Percentiles rank a stretch among this genome's conserved stretches.
Evolutionary conservation across 2,888 invertebrate species (phyloP).

Genomic region (Drosophila infuscata): DNA sequence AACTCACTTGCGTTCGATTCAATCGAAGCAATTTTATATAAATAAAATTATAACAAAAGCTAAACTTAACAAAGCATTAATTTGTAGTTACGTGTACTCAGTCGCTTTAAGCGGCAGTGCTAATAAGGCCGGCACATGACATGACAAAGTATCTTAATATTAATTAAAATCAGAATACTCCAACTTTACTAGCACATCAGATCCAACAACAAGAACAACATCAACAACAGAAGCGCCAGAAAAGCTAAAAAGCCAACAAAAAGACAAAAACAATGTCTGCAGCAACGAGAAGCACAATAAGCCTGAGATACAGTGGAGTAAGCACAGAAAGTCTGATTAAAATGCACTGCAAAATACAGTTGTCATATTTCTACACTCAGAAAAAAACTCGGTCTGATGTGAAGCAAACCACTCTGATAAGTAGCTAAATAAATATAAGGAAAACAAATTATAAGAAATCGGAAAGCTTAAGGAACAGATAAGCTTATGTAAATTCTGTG

Average conservation of each 20-base stretch:
- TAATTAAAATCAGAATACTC: constrained; percentile 71
- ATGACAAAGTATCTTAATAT: constrained; percentile 70
- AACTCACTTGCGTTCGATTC: not conserved
- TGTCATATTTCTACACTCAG: not conserved
- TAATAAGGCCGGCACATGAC: constrained; percentile 65
- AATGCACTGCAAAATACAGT: constrained; percentile 18
- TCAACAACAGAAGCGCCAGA: not conserved
- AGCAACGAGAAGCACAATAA: constrained; percentile 24
- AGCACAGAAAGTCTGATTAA: constrained; percentile 46
- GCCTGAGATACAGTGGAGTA: constrained; percentile 45
- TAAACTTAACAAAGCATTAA: too few species aligned
- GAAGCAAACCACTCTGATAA: too few species aligned
- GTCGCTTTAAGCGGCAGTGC: not conserved
- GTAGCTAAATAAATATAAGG: not conserved
- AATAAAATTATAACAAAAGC: not conserved
- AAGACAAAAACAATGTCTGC: constrained; percentile 30
- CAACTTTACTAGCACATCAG: constrained; percentile 20
- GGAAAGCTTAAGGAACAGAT: not conserved
- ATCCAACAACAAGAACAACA: constrained; percentile 3
- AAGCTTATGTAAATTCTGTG: not conserved
- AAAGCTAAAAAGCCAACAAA: constrained; percentile 16
- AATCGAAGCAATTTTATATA: not conserved
- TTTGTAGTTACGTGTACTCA: not conserved
- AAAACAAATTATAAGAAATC: not conserved
- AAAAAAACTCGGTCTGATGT: not conserved